Evolutionary conservation across 2,113 vertebrate species (phyloP).

Genomic region (Pipa parva): DNA sequence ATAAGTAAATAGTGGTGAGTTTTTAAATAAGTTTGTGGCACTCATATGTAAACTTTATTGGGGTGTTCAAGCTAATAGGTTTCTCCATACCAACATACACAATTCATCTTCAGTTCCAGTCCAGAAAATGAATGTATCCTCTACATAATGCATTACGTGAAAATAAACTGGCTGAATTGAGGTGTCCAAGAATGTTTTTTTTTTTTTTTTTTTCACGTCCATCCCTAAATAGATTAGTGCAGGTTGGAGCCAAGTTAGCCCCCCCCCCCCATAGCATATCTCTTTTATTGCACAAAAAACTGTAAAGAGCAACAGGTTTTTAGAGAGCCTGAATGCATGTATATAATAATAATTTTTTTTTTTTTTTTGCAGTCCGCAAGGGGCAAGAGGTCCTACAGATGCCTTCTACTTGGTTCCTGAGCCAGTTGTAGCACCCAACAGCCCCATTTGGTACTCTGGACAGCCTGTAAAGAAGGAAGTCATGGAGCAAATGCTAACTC

Average conservation of each 20-base stretch:
- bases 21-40: too few relatives aligned
- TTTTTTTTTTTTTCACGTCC: not conserved
- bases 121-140: too few relatives aligned
- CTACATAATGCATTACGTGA: too few relatives aligned
- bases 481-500: conserved; percentile 50
- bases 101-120: too few relatives aligned
- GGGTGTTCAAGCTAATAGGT: too few relatives aligned
- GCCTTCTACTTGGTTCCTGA: conserved; percentile 49
- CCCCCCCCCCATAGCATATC: not conserved
- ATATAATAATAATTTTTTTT: not conserved
- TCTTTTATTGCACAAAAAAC: too few relatives aligned
- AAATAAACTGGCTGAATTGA: too few relatives aligned
- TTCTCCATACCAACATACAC: too few relatives aligned
- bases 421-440: conserved; percentile 48
- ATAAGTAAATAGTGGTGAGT: too few relatives aligned
- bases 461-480: conserved; percentile 45
- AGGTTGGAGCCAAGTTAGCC: not conserved
- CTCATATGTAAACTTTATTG: too few relatives aligned
- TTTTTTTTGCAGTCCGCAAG: conserved; percentile 43
- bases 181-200: not conserved
- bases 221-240: not conserved
- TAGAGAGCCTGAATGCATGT: not conserved
- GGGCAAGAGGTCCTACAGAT: conserved; percentile 45
- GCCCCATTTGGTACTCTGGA: conserved; percentile 49
- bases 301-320: too few relatives aligned